Evolutionary conservation across 2,888 invertebrate genomes (phyloP).

Genomic region (Melanostoma scalare): DNA sequence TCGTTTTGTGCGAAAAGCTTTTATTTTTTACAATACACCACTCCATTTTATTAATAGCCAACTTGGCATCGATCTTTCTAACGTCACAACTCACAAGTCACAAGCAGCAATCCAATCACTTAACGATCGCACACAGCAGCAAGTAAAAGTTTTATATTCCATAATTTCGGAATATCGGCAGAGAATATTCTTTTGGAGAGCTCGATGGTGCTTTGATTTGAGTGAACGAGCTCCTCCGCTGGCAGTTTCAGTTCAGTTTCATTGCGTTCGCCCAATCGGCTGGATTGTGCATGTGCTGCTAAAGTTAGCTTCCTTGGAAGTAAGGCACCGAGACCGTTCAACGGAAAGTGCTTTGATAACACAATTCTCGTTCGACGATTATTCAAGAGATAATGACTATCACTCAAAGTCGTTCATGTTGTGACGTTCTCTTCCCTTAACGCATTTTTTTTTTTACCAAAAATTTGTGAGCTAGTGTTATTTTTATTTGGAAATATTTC

Average conservation of each 20-base stretch:
- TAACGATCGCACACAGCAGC: conserved; percentile 42
- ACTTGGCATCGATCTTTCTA: conserved; percentile 53
- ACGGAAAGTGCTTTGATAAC: conserved; percentile 38
- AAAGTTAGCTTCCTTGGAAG: conserved; percentile 18
- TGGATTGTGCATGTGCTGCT: conserved; percentile 47
- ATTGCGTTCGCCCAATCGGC: conserved; percentile 66
- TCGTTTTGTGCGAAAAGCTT: conserved; percentile 42
- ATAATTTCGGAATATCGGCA: conserved; percentile 44
- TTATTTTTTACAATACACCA: conserved; percentile 18
- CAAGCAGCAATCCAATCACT: not conserved
- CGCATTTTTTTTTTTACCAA: too few relatives aligned
- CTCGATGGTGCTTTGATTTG: not conserved
- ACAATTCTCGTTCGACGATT: conserved; percentile 19
- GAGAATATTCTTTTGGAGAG: conserved; percentile 47
- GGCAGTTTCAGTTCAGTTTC: conserved; percentile 59
- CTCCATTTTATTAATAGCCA: conserved; percentile 41
- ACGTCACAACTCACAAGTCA: conserved; percentile 9
- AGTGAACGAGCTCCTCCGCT: conserved; percentile 38
- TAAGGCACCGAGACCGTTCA: not conserved
- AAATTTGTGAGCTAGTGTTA: too few relatives aligned
- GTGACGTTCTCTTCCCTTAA: conserved; percentile 19
- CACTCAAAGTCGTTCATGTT: conserved; percentile 25
- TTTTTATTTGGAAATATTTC: too few relatives aligned
- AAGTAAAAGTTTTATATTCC: conserved; percentile 36
- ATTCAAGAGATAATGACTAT: conserved; percentile 46